A percentile compares a stretch with the other conserved stretches of the same genome.
phyloP scores from a whole-genome alignment of 2,797 vertebrate species.

The Sarcophilus harrisii region DNA sequence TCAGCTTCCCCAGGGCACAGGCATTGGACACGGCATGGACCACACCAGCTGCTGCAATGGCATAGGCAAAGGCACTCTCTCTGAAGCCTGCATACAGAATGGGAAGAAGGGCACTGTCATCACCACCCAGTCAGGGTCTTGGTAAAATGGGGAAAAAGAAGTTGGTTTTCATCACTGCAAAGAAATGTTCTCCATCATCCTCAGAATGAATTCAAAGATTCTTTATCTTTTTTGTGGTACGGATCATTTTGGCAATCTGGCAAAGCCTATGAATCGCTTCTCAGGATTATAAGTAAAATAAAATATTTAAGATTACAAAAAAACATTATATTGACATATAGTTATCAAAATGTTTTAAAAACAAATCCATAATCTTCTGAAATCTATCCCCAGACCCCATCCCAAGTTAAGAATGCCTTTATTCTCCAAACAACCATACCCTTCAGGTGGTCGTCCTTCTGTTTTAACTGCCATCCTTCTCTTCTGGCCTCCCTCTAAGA shows the following conservation, averaged over 20 bases:
- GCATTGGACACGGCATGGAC: slow-evolving; percentile 97
- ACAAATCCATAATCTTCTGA: neutral
- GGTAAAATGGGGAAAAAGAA: neutral
- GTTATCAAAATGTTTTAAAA: neutral
- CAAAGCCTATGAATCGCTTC: neutral
- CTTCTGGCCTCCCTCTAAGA: neutral
- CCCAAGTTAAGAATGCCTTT: neutral
- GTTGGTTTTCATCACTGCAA: neutral
- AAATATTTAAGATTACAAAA: neutral
- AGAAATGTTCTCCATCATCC: neutral
- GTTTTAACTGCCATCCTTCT: neutral
- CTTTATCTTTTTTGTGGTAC: neutral
- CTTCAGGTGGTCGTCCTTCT: neutral
- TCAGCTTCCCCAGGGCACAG: slow-evolving; percentile 96
- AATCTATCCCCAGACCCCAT: neutral
- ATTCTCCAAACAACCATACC: neutral
- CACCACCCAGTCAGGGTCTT: neutral
- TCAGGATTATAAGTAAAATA: neutral
- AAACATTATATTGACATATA: neutral
- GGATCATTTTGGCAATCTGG: neutral
- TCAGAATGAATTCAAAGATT: neutral
- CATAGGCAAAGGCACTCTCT: slow-evolving; percentile 97
- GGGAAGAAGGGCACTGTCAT: slow-evolving; percentile 3
- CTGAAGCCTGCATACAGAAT: slow-evolving; percentile 90
- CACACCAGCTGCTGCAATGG: slow-evolving; percentile 95